Conservation (phyloP, 2,797 vertebrate species). For the Neostethus bicornis region DNA sequence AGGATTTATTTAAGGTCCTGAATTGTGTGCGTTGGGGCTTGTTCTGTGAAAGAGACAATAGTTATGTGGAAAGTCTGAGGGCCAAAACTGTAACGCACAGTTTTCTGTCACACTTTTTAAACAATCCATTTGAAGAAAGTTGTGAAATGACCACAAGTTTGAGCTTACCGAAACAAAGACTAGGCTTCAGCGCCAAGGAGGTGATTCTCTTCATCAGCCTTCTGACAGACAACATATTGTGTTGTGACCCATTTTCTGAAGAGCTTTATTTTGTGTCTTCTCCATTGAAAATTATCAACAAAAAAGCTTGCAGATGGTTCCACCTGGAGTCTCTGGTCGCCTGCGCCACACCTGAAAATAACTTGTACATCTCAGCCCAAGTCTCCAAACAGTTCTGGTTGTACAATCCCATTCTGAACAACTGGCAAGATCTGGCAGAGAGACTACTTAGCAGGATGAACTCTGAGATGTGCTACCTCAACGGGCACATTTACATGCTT, state of each 20-base stretch:
- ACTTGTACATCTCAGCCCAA: conserved; percentile 86
- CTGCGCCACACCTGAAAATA: conserved; percentile 85
- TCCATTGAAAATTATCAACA: conserved; percentile 81
- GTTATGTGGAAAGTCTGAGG: conserved; percentile 80
- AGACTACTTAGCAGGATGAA: conserved; percentile 84
- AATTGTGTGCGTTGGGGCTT: conserved; percentile 85
- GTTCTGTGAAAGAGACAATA: conserved; percentile 81
- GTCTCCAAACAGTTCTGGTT: conserved; percentile 89
- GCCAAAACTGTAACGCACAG: conserved; percentile 76
- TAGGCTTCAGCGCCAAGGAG: conserved; percentile 86
- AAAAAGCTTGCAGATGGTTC: conserved; percentile 84
- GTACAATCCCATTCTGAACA: conserved; percentile 84
- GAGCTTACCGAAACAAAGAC: conserved; percentile 76
- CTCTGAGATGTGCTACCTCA: conserved; percentile 87
- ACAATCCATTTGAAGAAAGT: conserved; percentile 61
- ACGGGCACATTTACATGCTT: conserved; percentile 86
- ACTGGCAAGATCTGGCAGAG: conserved; percentile 86
- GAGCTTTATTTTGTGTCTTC: conserved; percentile 87
- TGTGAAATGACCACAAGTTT: conserved; percentile 56
- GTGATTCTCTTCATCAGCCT: conserved; percentile 90
- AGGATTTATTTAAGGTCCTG: conserved; percentile 77
- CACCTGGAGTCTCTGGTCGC: conserved; percentile 84
- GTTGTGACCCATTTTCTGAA: conserved; percentile 86
- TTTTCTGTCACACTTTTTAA: conserved; percentile 73
- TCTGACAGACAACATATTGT: conserved; percentile 86